phyloP scores from a whole-genome alignment of 1,140 invertebrate genomes.

The Ceratoteleas bidentatus region DNA sequence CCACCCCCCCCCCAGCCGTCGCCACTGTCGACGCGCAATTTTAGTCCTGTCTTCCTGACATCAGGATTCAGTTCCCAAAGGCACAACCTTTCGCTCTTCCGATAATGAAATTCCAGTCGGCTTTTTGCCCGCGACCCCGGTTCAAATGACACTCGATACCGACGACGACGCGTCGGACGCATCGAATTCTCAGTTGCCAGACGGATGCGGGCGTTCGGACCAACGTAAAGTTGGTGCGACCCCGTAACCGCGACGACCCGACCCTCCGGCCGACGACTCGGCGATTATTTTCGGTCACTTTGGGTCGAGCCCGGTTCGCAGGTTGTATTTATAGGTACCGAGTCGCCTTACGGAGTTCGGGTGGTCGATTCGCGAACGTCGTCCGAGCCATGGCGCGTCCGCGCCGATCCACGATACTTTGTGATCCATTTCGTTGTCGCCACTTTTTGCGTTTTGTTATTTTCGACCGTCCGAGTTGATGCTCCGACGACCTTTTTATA shows the following conservation, averaged over 20 bases:
- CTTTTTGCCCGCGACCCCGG: slow-evolving; percentile 9
- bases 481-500: slow-evolving; percentile 44
- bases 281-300: slow-evolving; percentile 5
- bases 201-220: too few species aligned
- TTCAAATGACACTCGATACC: slow-evolving; percentile 5
- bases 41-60: slow-evolving; percentile 36
- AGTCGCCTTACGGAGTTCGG: neutral
- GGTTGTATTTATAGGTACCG: slow-evolving; percentile 23
- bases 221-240: too few species aligned
- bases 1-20: too few species aligned
- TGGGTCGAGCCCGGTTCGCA: neutral
- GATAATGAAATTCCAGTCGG: slow-evolving; percentile 31
- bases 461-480: slow-evolving; percentile 37
- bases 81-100: slow-evolving; percentile 50
- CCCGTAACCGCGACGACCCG: too few species aligned
- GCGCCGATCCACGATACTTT: slow-evolving; percentile 44
- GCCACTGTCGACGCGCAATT: slow-evolving; percentile 24
- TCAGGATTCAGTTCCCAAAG: slow-evolving; percentile 23
- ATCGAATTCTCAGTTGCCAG: slow-evolving; percentile 17
- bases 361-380: neutral
- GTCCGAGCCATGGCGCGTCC: slow-evolving; percentile 2
- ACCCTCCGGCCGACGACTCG: too few species aligned
- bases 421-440: slow-evolving; percentile 53
- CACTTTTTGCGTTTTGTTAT: slow-evolving; percentile 36
- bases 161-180: too few species aligned